These are phyloP conservation scores for Acanthornis magna DNA, from an alignment of 2,797 vertebrate genomes.

Conservation along the genomic window DNA sequence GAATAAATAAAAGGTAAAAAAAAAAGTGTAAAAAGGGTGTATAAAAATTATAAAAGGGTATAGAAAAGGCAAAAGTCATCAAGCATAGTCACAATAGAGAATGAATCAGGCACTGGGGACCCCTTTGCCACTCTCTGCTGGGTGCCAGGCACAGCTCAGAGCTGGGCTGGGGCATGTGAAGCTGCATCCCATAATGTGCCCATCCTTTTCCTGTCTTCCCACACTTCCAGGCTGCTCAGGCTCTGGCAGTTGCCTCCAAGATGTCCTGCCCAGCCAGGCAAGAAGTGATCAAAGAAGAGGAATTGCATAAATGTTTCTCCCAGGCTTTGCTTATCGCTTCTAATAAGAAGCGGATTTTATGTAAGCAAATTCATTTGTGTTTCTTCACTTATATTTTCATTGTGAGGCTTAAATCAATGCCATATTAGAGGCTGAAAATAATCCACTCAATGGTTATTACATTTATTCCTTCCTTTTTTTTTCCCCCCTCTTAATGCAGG, in stretches of 20 bases:
- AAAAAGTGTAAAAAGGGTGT: no score
- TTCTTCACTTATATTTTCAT: constrained; percentile 35
- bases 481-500: not conserved
- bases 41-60: no score
- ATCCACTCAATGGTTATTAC: constrained; percentile 26
- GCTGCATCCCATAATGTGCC: no score
- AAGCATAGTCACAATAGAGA: accelerated
- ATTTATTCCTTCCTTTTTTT: not conserved
- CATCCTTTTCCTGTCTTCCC: not conserved
- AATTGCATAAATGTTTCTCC: not conserved
- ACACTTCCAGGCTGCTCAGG: not conserved
- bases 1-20: no score
- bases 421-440: constrained; percentile 43
- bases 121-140: not conserved
- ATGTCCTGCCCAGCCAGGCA: not conserved
- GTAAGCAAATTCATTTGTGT: constrained; percentile 30
- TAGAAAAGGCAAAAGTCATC: no score
- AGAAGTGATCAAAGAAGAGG: not conserved
- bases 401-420: constrained; percentile 47
- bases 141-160: not conserved
- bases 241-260: not conserved
- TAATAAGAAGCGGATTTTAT: constrained; percentile 19
- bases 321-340: not conserved
- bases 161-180: accelerated
- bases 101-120: not conserved